These are phyloP conservation scores for Ecliptopera silaceata DNA, from an alignment of 2,888 invertebrate genomes.

Conservation along the genomic window DNA sequence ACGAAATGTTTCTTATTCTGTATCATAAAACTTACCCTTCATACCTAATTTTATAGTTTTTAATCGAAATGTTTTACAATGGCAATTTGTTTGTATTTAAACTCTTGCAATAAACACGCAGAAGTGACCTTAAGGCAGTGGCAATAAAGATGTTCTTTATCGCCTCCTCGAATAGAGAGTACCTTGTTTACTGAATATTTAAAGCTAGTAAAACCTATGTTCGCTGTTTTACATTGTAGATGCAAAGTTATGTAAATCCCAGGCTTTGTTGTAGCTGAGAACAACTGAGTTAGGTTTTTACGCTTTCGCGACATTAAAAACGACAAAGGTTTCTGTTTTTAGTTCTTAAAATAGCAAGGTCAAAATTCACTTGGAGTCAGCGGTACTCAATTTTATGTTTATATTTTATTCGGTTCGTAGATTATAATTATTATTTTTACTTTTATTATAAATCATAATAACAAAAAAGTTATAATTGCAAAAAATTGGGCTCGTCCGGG, in stretches of 20 bases:
- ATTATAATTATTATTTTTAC: no score
- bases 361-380: no score
- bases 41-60: background rate
- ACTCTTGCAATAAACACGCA: background rate
- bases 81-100: background rate
- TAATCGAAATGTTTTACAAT: background rate
- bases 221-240: slow-evolving; percentile 13
- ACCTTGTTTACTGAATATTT: slow-evolving; percentile 16
- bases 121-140: slow-evolving; percentile 3
- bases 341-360: no score
- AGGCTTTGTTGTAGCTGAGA: background rate
- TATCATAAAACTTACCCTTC: no score
- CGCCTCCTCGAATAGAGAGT: slow-evolving; percentile 13
- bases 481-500: slow-evolving; percentile 80
- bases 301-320: background rate
- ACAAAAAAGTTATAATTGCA: background rate
- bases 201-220: slow-evolving; percentile 8
- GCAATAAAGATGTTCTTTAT: slow-evolving; percentile 13
- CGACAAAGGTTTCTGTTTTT: no score
- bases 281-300: background rate
- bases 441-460: background rate
- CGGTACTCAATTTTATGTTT: no score
- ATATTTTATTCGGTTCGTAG: no score
- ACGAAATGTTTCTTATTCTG: no score
- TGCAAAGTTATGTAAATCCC: slow-evolving; percentile 15